Evolutionary conservation across 2,888 invertebrate species (phyloP), one percentile per base, ranked within the genome.

Genomic region (Anodontia alba): DNA sequence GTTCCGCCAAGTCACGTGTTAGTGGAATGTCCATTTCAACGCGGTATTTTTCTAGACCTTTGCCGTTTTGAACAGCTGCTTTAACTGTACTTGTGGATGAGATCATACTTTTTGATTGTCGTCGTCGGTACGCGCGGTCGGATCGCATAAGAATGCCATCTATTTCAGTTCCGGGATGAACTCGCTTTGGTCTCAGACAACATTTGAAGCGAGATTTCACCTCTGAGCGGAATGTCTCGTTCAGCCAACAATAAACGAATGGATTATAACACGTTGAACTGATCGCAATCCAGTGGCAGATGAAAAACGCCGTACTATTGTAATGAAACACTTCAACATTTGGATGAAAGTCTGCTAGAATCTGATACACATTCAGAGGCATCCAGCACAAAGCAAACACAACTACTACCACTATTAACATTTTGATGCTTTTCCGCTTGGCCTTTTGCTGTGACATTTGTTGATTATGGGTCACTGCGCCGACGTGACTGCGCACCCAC

Each of bases 241-340:
- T 95, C 26, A 95, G 89, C 94, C 95, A 95, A 82, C 95, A 95
- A 85, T 95, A 95, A 23, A 95, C 94, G 85, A 95, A 95, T 0
- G 95, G 95, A 81, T 95, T 95, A 88, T 94, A 95, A 85, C 95
- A 95, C 2, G 95, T 94, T 81, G 94, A 94, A 80, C 94, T 94
- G 91, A 95, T 95, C 31, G 95, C 95, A n/a, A 95, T 89, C 94
- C 95, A 94, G 83, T 95, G 95, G 77, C 94, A 95, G 51, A 93
- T 85, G 36, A 95, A 93, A 86, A 94, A 95, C 1, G 92, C 92
- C 1, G 91, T 92, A 0, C 94, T 93, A 81, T 93, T 93, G 85
- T 94, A 94, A 26, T 89, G 89, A 80, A 90, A 90, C n/a, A 90
- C 83, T n/a, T 87, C 84, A 0, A 87, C 81, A 76, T 91, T 87